Conservation (phyloP, 2,113 vertebrate genomes). For the Campylorhamphus procurvoides region DNA sequence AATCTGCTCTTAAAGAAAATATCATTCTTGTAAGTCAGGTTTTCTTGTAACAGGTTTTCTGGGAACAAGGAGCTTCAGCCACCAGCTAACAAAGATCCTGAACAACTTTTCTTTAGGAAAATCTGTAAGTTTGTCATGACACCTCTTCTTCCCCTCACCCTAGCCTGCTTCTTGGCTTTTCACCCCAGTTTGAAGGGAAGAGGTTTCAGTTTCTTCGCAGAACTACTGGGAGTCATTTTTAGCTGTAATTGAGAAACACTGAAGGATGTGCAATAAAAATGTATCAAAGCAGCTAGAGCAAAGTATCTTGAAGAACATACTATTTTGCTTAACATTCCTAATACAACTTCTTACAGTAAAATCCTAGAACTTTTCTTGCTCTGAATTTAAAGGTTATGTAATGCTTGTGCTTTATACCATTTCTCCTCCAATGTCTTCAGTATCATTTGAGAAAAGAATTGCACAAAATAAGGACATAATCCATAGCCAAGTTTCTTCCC, state of each 20-base stretch:
- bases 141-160: not conserved
- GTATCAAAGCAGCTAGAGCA: not conserved
- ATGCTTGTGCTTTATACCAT: not conserved
- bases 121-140: rapidly evolving
- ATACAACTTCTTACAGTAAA: not conserved
- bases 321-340: not conserved
- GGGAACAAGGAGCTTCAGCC: rapidly evolving
- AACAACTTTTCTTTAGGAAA: not conserved
- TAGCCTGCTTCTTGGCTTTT: not conserved
- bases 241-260: not conserved
- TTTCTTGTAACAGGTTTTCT: not conserved
- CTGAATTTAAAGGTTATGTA: not conserved
- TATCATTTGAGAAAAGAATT: not conserved
- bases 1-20: constrained; percentile 14
- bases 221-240: not conserved
- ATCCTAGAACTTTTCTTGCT: not conserved
- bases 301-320: not conserved
- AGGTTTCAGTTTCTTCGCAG: not conserved
- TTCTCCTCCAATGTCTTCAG: not conserved
- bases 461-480: not conserved
- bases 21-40: not conserved
- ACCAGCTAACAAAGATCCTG: not conserved
- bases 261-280: not conserved
- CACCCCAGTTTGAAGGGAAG: not conserved
- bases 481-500: not conserved